phyloP scores from a whole-genome alignment of 2,797 vertebrate genomes.

The Chelonia mydas region DNA sequence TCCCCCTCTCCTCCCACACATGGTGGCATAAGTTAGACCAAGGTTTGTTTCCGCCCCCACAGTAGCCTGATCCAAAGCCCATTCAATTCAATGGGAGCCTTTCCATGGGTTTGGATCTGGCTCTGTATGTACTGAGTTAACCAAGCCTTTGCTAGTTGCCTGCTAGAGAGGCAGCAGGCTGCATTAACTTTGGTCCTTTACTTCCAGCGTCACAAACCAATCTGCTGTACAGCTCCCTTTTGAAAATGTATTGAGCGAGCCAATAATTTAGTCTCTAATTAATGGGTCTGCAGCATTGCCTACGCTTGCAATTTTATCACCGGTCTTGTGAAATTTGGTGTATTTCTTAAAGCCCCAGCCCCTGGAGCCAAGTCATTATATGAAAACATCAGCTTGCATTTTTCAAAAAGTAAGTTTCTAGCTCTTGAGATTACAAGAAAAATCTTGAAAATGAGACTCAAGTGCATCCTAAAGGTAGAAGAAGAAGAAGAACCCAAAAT shows the following conservation, averaged over 20 bases:
- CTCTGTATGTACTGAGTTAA: not conserved
- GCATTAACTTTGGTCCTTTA: not conserved
- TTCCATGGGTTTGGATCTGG: not conserved
- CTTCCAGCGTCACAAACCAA: rapidly evolving
- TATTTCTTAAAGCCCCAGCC: not conserved
- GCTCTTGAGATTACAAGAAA: not conserved
- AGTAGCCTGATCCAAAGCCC: not conserved
- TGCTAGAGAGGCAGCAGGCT: not conserved
- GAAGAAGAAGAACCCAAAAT: not conserved
- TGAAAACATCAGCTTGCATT: not conserved
- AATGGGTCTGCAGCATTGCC: not conserved
- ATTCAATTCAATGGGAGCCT: not conserved
- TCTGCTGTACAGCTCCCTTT: not conserved
- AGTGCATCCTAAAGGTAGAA: not conserved
- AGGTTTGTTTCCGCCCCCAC: not conserved
- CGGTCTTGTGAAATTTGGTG: not conserved
- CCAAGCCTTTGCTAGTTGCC: not conserved
- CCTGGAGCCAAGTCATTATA: not conserved
- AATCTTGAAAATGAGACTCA: not conserved
- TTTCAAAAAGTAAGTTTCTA: not conserved
- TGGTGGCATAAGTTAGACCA: not conserved
- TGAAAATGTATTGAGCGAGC: not conserved
- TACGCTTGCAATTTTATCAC: not conserved
- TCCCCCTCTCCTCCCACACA: too few species aligned
- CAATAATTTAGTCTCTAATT: not conserved